phyloP scores from a whole-genome alignment of 2,888 invertebrate species.

The Gnatocerus cornutus region DNA sequence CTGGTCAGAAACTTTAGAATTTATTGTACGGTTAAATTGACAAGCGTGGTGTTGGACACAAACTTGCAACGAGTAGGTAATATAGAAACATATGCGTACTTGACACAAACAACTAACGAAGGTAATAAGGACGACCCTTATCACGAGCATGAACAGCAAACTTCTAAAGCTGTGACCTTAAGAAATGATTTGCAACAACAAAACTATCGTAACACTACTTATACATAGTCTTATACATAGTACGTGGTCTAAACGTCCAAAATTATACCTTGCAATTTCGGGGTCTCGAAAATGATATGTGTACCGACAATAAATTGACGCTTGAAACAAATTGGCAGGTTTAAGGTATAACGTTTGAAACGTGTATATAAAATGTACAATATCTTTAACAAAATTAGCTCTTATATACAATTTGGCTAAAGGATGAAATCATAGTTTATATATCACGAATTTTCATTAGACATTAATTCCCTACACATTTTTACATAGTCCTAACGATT shows the following conservation, averaged over 20 bases:
- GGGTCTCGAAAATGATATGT: slow-evolving; percentile 8
- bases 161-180: slow-evolving; percentile 26
- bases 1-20: slow-evolving; percentile 57
- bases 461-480: slow-evolving; percentile 44
- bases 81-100: slow-evolving; percentile 54
- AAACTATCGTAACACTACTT: slow-evolving; percentile 20
- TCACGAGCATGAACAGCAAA: slow-evolving; percentile 14
- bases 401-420: slow-evolving; percentile 66
- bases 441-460: slow-evolving; percentile 58
- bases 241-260: slow-evolving; percentile 57
- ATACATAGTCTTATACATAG: slow-evolving; percentile 25
- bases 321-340: slow-evolving; percentile 40
- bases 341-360: slow-evolving; percentile 59
- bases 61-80: slow-evolving; percentile 56
- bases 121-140: slow-evolving; percentile 6
- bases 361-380: slow-evolving; percentile 59
- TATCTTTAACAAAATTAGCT: slow-evolving; percentile 60
- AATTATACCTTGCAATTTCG: slow-evolving; percentile 54
- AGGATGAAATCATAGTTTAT: slow-evolving; percentile 59
- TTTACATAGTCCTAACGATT: slow-evolving; percentile 44
- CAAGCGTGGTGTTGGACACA: slow-evolving; percentile 69
- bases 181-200: slow-evolving; percentile 18
- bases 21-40: slow-evolving; percentile 69
- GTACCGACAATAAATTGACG: background rate
- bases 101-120: slow-evolving; percentile 54